Percentiles rank a stretch among this genome's conserved stretches.
phyloP scores from a whole-genome alignment of 2,113 vertebrate species.

The Synchiropus splendidus region DNA sequence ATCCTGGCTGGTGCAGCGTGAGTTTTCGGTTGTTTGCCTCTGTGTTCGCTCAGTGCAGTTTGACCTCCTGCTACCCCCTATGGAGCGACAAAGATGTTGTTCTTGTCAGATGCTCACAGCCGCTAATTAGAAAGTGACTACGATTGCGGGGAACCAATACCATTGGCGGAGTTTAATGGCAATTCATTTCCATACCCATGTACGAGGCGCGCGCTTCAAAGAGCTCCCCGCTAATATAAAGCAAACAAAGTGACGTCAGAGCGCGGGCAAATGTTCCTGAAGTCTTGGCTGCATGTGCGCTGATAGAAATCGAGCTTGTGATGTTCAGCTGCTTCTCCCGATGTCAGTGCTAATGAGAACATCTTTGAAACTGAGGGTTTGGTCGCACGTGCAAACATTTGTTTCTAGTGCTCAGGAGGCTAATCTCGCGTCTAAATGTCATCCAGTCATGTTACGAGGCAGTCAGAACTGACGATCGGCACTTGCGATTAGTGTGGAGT shows the following conservation, averaged over 20 bases:
- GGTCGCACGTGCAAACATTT: slow-evolving; percentile 29
- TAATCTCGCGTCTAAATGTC: slow-evolving; percentile 1
- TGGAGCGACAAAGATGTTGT: slow-evolving; percentile 76
- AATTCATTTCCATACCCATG: background rate
- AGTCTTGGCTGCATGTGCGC: no score
- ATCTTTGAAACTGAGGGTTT: slow-evolving; percentile 25
- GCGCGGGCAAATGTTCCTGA: no score
- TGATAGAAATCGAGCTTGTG: slow-evolving; percentile 15
- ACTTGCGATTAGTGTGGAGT: background rate
- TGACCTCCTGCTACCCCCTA: slow-evolving; percentile 65
- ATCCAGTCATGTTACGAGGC: slow-evolving; percentile 12
- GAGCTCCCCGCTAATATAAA: no score
- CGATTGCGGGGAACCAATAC: slow-evolving; percentile 17
- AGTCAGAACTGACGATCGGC: slow-evolving; percentile 4
- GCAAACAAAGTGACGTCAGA: no score
- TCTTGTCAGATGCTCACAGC: slow-evolving; percentile 74
- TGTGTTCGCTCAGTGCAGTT: slow-evolving; percentile 19
- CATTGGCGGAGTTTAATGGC: slow-evolving; percentile 13
- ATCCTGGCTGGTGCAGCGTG: slow-evolving; percentile 5
- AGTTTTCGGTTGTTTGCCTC: slow-evolving; percentile 18
- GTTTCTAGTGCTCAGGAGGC: slow-evolving; percentile 1
- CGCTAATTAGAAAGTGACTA: slow-evolving; percentile 76
- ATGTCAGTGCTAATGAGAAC: slow-evolving; percentile 38
- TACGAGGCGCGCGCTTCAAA: no score
- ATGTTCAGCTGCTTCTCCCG: slow-evolving; percentile 16